A percentile compares a stretch with the other conserved stretches of the same genome.
Evolutionary conservation across 2,113 vertebrate genomes (phyloP).

Genomic region (Heterocephalus glaber): DNA sequence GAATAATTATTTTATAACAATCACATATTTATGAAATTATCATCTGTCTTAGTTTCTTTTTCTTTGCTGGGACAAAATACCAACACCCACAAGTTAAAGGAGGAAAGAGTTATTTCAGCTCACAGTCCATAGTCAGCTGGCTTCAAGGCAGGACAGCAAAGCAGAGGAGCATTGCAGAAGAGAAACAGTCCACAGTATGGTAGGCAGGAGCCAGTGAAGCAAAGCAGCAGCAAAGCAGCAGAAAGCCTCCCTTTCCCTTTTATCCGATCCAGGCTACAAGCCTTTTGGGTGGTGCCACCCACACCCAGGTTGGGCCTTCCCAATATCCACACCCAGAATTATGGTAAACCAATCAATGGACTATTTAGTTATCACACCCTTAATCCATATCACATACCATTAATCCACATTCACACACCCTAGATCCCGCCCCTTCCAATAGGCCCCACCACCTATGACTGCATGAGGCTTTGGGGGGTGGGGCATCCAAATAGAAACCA

Average conservation of each 20-base stretch:
- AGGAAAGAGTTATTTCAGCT: background rate
- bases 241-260: background rate
- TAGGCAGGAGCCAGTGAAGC: background rate
- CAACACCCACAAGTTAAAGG: background rate
- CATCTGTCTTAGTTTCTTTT: background rate
- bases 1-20: background rate
- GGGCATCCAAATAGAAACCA: background rate
- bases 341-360: background rate
- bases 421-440: background rate
- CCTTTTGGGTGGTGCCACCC: background rate
- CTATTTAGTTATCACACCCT: background rate
- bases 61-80: background rate
- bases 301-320: background rate
- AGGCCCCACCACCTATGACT: background rate
- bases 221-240: background rate
- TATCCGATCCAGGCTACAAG: background rate
- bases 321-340: background rate
- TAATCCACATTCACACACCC: background rate
- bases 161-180: background rate
- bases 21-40: slow-evolving; percentile 33
- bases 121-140: background rate
- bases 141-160: background rate
- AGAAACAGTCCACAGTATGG: background rate
- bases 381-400: background rate
- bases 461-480: background rate